Evolutionary conservation across 1,140 invertebrate species (phyloP), one percentile per base, ranked within the genome.

Genomic region (Steinernema feltiae): DNA sequence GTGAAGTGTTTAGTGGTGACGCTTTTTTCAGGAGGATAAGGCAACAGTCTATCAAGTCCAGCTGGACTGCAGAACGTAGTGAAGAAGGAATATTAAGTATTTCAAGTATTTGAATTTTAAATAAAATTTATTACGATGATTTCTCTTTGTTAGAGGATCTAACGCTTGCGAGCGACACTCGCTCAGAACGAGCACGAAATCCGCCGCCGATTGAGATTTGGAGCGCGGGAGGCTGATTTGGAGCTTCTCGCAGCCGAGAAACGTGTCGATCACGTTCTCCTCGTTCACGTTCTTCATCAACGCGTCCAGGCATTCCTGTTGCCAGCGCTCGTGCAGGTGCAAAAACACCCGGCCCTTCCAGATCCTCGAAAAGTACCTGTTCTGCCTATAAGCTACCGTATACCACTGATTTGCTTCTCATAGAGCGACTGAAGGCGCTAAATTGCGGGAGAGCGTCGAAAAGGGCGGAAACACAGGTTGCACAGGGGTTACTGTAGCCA

Each of bases 271-370:
- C 12, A 85, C 80, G 31, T 74, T 78, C 69, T 86, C 85, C 30
- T 84, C 83, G 69, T 80, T 76, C 7, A 84, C 75, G 1, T 77
- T 41, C 29, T 77, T 53, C 17, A 84, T 73, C 18, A 84, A 72
- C 12, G 79, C 75, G 30, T 84, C 81, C 24, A 80, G 70, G 70
- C 84, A 86, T 69, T 79, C 80, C 46, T 80, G 76, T 76, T 84
- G 83, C 84, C 84, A 84, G 27, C 73, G 74, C 27, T 81, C 83
- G 53, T 72, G 63, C 2, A 86, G 48, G 48, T 84, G 82, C 24
- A 86, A 53, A 71, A 84, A 84, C 0, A 86, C 76, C 0, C 84
- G 82, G 17, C 84, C 83, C 73, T 84, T 84, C 83, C 83, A 84
- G 32, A 84, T 86, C 3, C 84, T 79, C 30, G 81, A 70, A 70